Conservation (phyloP, 2,888 invertebrate genomes). For the Synergus umbraculus region DNA sequence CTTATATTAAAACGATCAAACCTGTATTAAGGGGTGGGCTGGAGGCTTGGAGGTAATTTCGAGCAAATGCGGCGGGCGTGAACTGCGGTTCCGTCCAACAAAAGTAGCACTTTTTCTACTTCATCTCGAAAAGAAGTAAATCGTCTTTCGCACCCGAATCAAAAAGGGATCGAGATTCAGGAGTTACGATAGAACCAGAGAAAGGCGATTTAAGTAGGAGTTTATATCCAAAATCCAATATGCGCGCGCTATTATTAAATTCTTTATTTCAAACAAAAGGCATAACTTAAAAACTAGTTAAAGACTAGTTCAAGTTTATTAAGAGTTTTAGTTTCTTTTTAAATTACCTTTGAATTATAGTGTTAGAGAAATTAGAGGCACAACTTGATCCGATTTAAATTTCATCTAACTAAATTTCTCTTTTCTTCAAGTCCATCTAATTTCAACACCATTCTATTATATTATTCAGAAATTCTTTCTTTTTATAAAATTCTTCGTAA, state of each 20-base stretch:
- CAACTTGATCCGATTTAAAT: background rate
- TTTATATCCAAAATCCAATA: conserved; percentile 37
- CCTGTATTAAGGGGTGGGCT: conserved; percentile 1
- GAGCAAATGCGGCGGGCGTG: conserved; percentile 25
- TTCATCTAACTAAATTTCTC: background rate
- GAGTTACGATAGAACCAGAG: conserved; percentile 1
- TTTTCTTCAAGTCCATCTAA: too few relatives aligned
- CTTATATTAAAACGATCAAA: conserved; percentile 35
- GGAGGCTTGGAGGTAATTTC: background rate
- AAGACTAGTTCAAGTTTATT: background rate
- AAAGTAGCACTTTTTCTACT: conserved; percentile 40
- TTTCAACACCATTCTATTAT: too few relatives aligned
- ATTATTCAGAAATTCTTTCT: too few relatives aligned
- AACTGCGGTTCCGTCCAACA: conserved; percentile 20
- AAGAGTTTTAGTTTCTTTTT: background rate
- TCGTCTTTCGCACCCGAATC: conserved; percentile 36
- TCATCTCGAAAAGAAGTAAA: conserved; percentile 20
- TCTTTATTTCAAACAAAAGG: conserved; percentile 9
- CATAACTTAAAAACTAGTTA: conserved; percentile 8
- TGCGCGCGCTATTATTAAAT: conserved; percentile 23
- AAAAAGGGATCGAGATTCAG: conserved; percentile 23
- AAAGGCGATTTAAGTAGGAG: conserved; percentile 14
- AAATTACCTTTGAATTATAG: background rate
- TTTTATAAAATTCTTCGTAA: too few relatives aligned
- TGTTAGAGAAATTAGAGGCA: background rate